Conservation (phyloP, 2,888 invertebrate genomes). For the Agrochola circellaris region DNA sequence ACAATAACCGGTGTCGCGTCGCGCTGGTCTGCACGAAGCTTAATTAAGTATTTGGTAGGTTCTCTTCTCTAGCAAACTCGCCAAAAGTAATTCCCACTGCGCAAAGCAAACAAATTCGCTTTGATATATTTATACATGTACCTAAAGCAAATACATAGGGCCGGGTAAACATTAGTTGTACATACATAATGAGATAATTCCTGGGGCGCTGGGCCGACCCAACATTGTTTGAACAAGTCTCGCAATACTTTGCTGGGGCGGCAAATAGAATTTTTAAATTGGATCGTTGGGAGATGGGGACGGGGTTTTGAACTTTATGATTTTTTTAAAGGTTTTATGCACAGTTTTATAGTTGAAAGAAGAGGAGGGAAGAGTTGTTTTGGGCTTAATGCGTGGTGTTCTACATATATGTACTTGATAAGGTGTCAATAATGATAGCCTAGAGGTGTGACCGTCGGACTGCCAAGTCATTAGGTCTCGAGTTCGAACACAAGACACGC, state of each 20-base stretch:
- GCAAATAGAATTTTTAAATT: conserved; percentile 64
- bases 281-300: conserved; percentile 5
- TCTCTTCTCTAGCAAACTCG: not conserved
- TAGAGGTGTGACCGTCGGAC: no score
- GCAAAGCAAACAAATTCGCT: conserved; percentile 30
- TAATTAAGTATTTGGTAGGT: no score
- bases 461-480: no score
- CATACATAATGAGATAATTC: conserved; percentile 57
- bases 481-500: no score
- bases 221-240: conserved; percentile 46
- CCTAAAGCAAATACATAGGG: conserved; percentile 29
- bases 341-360: not conserved
- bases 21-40: no score
- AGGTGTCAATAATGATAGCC: no score
- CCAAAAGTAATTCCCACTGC: conserved; percentile 14
- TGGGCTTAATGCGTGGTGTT: no score
- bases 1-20: no score
- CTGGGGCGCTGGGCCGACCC: conserved; percentile 41
- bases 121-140: conserved; percentile 16
- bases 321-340: conserved; percentile 10
- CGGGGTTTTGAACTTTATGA: not conserved
- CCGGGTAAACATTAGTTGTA: conserved; percentile 46
- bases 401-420: no score
- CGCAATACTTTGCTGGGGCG: conserved; percentile 21
- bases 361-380: not conserved